phyloP scores from a whole-genome alignment of 2,888 invertebrate species.

The Petrophora chlorosata region DNA sequence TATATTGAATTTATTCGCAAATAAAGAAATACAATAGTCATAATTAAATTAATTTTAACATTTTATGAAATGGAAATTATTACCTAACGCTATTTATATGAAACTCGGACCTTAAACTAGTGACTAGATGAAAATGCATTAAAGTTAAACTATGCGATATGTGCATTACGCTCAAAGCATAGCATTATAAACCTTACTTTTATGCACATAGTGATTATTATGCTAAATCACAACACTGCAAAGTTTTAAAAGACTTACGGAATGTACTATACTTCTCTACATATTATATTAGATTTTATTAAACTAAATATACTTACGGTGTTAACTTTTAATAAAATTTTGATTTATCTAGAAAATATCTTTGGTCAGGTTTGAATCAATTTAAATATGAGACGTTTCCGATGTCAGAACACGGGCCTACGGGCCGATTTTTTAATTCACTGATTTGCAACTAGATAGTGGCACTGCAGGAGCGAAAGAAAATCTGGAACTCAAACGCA shows the following conservation, averaged over 20 bases:
- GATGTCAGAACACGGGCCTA: too few relatives aligned
- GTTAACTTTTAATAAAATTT: neutral
- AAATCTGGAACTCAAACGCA: too few relatives aligned
- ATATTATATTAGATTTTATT: conserved; percentile 20
- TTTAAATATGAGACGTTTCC: neutral
- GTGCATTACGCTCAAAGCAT: conserved; percentile 56
- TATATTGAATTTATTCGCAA: neutral
- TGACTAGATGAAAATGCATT: conserved; percentile 47
- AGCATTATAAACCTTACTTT: conserved; percentile 46
- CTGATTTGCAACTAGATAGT: too few relatives aligned
- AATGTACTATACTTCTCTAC: conserved; percentile 39
- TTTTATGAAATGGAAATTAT: neutral
- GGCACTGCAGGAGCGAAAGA: too few relatives aligned
- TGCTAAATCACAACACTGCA: conserved; percentile 67
- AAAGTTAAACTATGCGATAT: conserved; percentile 55
- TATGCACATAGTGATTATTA: conserved; percentile 34
- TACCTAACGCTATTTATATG: neutral
- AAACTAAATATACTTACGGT: conserved; percentile 29
- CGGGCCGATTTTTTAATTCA: too few relatives aligned
- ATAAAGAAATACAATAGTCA: too few relatives aligned
- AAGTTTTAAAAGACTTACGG: conserved; percentile 48
- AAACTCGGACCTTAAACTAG: conserved; percentile 5
- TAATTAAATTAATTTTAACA: too few relatives aligned
- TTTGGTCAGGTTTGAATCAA: conserved; percentile 3
- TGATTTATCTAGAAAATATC: neutral